A percentile compares a stretch with the other conserved stretches of the same genome.
Conservation (phyloP, 53 echinoderm and acorn worm species). For the Actinopyga echinites region DNA sequence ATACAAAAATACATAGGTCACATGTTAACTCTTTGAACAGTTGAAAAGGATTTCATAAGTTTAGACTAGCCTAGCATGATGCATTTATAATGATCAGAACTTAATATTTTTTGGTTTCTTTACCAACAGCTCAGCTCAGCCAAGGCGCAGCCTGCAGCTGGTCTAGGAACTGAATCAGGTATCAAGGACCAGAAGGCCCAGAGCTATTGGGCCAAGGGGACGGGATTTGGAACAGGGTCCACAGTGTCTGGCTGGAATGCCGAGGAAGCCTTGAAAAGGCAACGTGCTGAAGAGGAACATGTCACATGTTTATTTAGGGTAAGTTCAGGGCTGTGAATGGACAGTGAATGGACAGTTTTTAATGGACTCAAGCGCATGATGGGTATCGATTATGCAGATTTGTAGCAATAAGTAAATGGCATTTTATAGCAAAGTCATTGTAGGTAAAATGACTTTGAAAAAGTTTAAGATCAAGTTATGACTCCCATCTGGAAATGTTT, state of each 20-base stretch:
- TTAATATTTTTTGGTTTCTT: too few species aligned
- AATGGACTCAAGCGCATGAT: too few species aligned
- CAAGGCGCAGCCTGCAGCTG: constrained; percentile 34
- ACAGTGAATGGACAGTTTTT: not conserved
- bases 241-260: constrained; percentile 99
- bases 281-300: constrained; percentile 98
- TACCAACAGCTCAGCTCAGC: constrained; percentile 2
- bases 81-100: too few species aligned
- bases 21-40: too few species aligned
- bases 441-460: too few species aligned
- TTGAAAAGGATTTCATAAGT: too few species aligned
- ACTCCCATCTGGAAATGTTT: too few species aligned
- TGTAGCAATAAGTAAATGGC: not conserved
- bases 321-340: not conserved
- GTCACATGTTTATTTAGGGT: constrained; percentile 95
- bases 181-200: constrained; percentile 73
- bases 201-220: constrained; percentile 99
- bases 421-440: not conserved
- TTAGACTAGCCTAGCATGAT: too few species aligned
- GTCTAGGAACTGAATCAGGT: constrained; percentile 39
- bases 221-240: constrained; percentile 97
- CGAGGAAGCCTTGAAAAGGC: constrained; percentile 94
- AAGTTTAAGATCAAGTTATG: too few species aligned
- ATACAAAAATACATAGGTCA: too few species aligned
- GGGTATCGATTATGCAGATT: not conserved